Conservation (phyloP, 2,888 invertebrate species). For the Nomada fabriciana region DNA sequence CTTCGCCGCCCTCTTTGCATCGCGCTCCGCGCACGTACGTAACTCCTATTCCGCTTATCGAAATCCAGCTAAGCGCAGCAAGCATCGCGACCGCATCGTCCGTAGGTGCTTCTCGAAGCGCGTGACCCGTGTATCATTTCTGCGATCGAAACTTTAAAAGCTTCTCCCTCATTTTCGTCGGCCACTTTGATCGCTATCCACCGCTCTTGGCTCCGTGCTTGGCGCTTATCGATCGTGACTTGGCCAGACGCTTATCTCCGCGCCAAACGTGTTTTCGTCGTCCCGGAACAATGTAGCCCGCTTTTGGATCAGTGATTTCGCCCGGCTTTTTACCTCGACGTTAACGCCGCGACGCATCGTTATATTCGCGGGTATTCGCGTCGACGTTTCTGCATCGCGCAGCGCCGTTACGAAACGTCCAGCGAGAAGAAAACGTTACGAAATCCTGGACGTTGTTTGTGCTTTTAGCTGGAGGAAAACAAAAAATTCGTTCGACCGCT, state of each 20-base stretch:
- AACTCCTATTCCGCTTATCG: neutral
- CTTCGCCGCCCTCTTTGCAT: neutral
- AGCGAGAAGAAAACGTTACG: slow-evolving; percentile 3
- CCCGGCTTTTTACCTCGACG: slow-evolving; percentile 13
- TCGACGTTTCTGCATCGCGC: neutral
- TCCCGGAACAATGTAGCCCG: neutral
- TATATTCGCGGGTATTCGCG: slow-evolving; percentile 22
- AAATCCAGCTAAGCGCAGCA: too few species aligned
- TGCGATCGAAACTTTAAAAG: too few species aligned
- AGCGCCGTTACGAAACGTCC: slow-evolving; percentile 12
- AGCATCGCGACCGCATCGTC: too few species aligned
- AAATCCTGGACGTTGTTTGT: slow-evolving; percentile 9
- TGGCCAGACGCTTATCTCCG: neutral
- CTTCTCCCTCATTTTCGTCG: neutral
- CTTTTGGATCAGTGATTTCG: neutral
- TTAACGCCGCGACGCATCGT: neutral
- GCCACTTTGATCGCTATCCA: neutral
- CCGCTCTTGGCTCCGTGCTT: slow-evolving; percentile 21
- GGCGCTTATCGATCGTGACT: slow-evolving; percentile 27
- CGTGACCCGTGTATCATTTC: too few species aligned
- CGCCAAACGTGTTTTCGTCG: slow-evolving; percentile 13
- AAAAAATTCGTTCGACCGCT: neutral
- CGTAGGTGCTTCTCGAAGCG: too few species aligned
- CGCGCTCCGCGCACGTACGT: neutral
- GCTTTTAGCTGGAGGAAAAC: neutral